Conservation (phyloP, 2,888 invertebrate species). For the Rhogogaster chlorosoma region DNA sequence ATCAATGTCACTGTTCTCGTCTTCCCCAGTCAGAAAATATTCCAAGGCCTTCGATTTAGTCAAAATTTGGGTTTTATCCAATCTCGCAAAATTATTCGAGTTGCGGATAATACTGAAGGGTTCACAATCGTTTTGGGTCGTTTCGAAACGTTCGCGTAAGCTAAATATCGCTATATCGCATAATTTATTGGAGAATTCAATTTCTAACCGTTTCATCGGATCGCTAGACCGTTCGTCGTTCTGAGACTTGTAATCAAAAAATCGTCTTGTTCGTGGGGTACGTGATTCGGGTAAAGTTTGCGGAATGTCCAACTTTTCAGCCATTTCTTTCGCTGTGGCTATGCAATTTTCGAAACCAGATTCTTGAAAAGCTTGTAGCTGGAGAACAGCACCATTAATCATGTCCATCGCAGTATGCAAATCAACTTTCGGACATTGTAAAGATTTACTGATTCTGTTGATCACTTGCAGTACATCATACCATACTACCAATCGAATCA, state of each 20-base stretch:
- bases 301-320: not conserved
- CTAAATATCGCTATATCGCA: slow-evolving; percentile 27
- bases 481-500: slow-evolving; percentile 35
- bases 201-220: slow-evolving; percentile 33
- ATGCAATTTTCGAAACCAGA: slow-evolving; percentile 12
- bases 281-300: slow-evolving; percentile 35
- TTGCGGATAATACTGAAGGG: slow-evolving; percentile 29
- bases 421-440: slow-evolving; percentile 26
- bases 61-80: slow-evolving; percentile 18
- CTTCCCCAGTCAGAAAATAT: slow-evolving; percentile 22
- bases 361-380: slow-evolving; percentile 26
- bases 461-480: slow-evolving; percentile 37
- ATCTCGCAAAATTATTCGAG: slow-evolving; percentile 11
- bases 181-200: slow-evolving; percentile 33
- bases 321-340: slow-evolving; percentile 20
- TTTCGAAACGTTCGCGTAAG: slow-evolving; percentile 30
- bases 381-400: slow-evolving; percentile 29
- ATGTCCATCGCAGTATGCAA: slow-evolving; percentile 28
- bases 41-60: not conserved
- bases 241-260: slow-evolving; percentile 24
- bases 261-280: slow-evolving; percentile 18
- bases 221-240: slow-evolving; percentile 8
- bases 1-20: slow-evolving; percentile 25
- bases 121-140: slow-evolving; percentile 19
- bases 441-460: slow-evolving; percentile 31